Percentiles rank a stretch among this genome's conserved stretches.
Conservation (phyloP, 1,140 invertebrate species). For the Holotrichia oblita region DNA sequence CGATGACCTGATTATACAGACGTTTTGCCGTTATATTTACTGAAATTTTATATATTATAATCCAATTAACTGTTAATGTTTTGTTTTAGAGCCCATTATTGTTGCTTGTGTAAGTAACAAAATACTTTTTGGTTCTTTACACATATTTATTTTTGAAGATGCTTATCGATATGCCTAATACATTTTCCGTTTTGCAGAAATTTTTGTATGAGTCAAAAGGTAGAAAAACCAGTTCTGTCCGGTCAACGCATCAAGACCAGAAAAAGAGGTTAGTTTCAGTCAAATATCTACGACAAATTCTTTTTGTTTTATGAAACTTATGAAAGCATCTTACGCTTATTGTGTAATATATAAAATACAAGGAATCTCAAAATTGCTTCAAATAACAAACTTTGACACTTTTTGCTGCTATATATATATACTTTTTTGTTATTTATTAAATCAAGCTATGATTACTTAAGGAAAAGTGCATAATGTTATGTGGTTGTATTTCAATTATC, state of each 20-base stretch:
- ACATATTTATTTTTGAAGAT: constrained; percentile 26
- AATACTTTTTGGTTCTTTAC: constrained; percentile 21
- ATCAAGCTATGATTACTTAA: too few relatives aligned
- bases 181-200: constrained; percentile 73
- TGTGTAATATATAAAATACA: neutral
- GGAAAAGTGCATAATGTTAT: too few relatives aligned
- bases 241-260: constrained; percentile 99
- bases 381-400: too few relatives aligned
- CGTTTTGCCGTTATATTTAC: constrained; percentile 39
- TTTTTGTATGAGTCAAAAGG: constrained; percentile 99
- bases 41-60: constrained; percentile 25
- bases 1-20: constrained; percentile 38
- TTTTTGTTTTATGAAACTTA: neutral
- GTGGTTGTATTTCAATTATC: too few relatives aligned
- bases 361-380: too few relatives aligned
- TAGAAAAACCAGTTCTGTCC: constrained; percentile 99
- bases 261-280: constrained; percentile 86
- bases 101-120: constrained; percentile 42
- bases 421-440: too few relatives aligned
- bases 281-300: neutral
- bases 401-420: too few relatives aligned
- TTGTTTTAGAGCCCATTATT: constrained; percentile 43
- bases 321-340: neutral
- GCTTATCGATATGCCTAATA: constrained; percentile 2
- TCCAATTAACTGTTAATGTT: constrained; percentile 39